phyloP scores from a whole-genome alignment of 2,888 invertebrate genomes.

The Lepidonotus clava region DNA sequence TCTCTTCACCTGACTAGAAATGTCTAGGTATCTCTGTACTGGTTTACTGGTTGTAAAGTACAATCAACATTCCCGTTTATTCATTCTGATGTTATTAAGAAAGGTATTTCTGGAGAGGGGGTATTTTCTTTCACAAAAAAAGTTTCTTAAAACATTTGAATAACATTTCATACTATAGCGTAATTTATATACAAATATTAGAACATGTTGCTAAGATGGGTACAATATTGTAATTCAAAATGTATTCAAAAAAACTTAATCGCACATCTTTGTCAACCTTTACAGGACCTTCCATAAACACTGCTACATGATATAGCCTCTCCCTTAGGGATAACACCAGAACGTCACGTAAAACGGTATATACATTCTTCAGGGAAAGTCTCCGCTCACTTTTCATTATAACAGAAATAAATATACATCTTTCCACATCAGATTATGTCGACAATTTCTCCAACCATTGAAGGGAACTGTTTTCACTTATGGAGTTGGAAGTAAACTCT shows the following conservation, averaged over 20 bases:
- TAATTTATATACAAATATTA: not conserved
- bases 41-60: no score
- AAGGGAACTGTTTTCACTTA: not conserved
- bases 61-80: no score
- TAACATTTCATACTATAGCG: no score
- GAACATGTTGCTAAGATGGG: not conserved
- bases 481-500: not conserved
- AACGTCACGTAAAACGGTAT: no score
- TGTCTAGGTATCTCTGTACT: no score
- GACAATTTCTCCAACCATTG: not conserved
- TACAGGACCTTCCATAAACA: not conserved
- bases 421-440: not conserved
- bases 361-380: constrained; percentile 9
- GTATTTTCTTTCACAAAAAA: no score
- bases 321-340: no score
- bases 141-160: no score
- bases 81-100: no score
- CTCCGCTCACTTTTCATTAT: not conserved
- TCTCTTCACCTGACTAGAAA: no score
- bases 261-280: not conserved
- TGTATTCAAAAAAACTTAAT: not conserved
- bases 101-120: no score
- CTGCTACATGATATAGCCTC: not conserved
- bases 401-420: constrained; percentile 40
- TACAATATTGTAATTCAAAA: not conserved